These are phyloP conservation scores for Hydractinia symbiolongicarpus DNA, from an alignment of 30 jellyfish, hydroid and myxozoan genomes.

Conservation along the genomic window DNA sequence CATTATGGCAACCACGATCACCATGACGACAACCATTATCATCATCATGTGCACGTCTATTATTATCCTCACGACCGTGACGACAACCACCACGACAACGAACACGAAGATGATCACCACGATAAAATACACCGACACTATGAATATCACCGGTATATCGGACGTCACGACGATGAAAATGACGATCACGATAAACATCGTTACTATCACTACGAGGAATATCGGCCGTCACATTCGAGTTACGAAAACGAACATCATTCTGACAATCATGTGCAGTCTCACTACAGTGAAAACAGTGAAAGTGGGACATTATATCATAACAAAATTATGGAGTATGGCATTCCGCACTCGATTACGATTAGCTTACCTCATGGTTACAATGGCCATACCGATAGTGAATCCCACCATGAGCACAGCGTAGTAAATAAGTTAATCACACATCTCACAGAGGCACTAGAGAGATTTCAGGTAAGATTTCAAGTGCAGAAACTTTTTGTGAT, in stretches of 20 bases:
- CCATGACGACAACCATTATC: background rate
- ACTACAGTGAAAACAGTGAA: conserved; percentile 31
- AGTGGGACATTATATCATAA: conserved; percentile 24
- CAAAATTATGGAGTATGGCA: background rate
- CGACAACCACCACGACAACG: background rate
- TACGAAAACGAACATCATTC: conserved; percentile 15
- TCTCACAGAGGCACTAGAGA: background rate
- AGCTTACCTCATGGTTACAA: conserved; percentile 2
- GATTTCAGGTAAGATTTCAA: background rate
- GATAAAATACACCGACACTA: conserved; percentile 33
- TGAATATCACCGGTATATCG: conserved; percentile 18
- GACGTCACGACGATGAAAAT: conserved; percentile 21
- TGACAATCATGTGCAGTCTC: background rate
- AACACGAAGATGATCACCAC: conserved; percentile 1
- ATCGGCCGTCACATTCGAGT: conserved; percentile 28
- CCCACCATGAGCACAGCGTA: background rate
- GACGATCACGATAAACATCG: conserved; percentile 34
- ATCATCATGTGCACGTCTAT: background rate
- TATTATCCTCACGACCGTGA: background rate
- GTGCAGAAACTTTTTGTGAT: background rate
- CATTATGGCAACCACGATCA: conserved; percentile 23
- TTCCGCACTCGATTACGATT: background rate
- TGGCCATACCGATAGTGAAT: background rate
- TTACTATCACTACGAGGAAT: conserved; percentile 33
- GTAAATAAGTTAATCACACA: background rate